Evolutionary conservation across 2,797 vertebrate genomes (phyloP), one percentile per base, ranked within the genome.

Genomic region (Garrulus glandarius): DNA sequence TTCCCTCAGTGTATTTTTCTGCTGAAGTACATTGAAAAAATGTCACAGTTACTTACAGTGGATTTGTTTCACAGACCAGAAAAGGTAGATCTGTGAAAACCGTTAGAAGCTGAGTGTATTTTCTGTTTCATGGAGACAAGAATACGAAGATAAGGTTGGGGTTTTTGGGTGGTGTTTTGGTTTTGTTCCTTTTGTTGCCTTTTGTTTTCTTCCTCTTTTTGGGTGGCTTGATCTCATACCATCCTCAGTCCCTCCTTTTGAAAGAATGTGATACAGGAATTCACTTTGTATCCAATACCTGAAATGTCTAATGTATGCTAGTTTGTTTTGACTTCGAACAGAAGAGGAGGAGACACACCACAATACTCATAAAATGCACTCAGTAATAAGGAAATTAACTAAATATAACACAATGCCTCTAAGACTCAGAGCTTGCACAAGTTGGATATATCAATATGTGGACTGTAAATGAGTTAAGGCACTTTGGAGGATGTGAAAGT

Each of bases 121-220:
- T 93, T 80, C 24, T 71, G 16, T 69, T 81, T 74, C 27, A 37
- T 20, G 15, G 13, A 64, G 34, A 64, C 11, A 87, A 70, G 10
- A 59, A 47, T 6, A 47, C 4, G 69, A 83, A 74, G 9, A 44
- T 9, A 47, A 53, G 3, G 2, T 26, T 68, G 34, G 9, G 4
- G 1, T 1, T 30, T 39, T 46, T 22, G 50, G 15, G 4, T 21
- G 10, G 2, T 22, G 2, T 10, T 56, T 22, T 56, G 6, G 3
- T 8, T 17, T 29, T 79, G 24, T 49, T 21, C 15, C 23, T 27
- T 43, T 27, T 23, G 3, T 29, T 37, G 6, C 5, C 7, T 12
- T 53, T 56, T 30, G 21, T 13, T 17, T 24, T 3, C 5, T 26
- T 9, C 22, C 36, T 71, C 21, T 32, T 36, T 57, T 72, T 59